Base-by-base conservation (phyloP, 2,888 invertebrate genomes). In the Falcaria lacertinaria region DNA sequence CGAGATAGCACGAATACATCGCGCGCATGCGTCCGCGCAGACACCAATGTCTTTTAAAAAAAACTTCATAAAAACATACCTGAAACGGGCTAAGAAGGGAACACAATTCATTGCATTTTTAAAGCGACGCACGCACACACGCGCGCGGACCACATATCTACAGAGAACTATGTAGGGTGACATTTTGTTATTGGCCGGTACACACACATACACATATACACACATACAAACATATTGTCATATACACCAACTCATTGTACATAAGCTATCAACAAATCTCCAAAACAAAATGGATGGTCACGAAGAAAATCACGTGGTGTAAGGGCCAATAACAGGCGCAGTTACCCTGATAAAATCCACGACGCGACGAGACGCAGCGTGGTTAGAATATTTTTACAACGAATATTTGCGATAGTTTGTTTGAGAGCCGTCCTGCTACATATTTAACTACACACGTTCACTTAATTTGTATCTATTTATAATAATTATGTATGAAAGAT, bases 1-100 rank as follows among this genome's bases (percentile, higher is more conserved):
- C 76, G 64, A 61, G n/a, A 71, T 80, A 82, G 83, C 82, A 81
- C 80, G 67, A 59, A 60, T 44, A 60, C 68, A 59, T 42, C 47
- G 28, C 28, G 28, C 2, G 28, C 11, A 11, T 11, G 28, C 38
- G 50, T 2, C 48, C 44, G 44, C 39, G 28, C 28, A 28, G 61
- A 59, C 65, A 57, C 53, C 48, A 64, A 69, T 61, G 73, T 75
- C 69, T 80, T 70, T 75, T 67, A 57, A 60, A 66, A 64, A 54
- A 56, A 34, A 54, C 46, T 54, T 44, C 46, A 50, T 45, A 43
- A 41, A 48, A 34, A 43, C 37, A 47, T 41, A 42, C 33, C 40
- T 50, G 41, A 47, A 45, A 55, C 59, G 59, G 52, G 55, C 61
- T 50, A 41, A 48, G 53, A 56, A 59, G 57, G 55, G 58, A 64